These are phyloP conservation scores for Mixornis gularis DNA, from an alignment of 2,113 vertebrate genomes.

Conservation along the genomic window DNA sequence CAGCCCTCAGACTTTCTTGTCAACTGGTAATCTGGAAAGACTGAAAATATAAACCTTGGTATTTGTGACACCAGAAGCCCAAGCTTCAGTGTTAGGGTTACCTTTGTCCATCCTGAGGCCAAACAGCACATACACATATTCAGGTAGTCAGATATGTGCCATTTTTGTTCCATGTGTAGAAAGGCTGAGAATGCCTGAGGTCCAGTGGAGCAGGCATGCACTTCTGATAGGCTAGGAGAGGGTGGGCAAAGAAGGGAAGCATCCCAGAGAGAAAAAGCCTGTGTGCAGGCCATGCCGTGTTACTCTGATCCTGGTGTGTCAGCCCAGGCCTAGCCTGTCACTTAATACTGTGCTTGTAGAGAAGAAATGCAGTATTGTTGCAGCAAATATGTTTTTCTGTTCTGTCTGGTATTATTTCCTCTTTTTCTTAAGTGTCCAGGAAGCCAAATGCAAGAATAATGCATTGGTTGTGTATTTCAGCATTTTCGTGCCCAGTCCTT, in stretches of 20 bases:
- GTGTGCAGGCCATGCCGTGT: neutral
- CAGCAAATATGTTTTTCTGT: neutral
- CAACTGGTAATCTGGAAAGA: neutral
- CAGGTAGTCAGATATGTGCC: neutral
- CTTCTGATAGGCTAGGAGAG: neutral
- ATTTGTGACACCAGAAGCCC: neutral
- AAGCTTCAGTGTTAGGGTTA: neutral
- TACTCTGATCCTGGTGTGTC: neutral
- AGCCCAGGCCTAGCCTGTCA: neutral
- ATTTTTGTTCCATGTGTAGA: neutral
- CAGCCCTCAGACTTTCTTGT: neutral
- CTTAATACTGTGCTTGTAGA: neutral
- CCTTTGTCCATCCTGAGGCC: neutral
- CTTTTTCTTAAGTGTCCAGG: neutral
- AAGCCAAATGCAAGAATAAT: neutral
- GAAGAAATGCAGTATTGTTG: neutral
- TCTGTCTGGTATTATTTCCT: neutral
- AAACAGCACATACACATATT: rapidly evolving
- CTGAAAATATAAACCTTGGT: neutral
- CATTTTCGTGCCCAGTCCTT: neutral
- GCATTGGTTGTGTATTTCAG: neutral
- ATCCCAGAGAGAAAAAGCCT: neutral
- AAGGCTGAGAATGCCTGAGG: neutral
- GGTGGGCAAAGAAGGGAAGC: neutral
- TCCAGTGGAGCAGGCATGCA: rapidly evolving